Conservation (phyloP, 2,113 vertebrate species). For the Corvus moneduloides region DNA sequence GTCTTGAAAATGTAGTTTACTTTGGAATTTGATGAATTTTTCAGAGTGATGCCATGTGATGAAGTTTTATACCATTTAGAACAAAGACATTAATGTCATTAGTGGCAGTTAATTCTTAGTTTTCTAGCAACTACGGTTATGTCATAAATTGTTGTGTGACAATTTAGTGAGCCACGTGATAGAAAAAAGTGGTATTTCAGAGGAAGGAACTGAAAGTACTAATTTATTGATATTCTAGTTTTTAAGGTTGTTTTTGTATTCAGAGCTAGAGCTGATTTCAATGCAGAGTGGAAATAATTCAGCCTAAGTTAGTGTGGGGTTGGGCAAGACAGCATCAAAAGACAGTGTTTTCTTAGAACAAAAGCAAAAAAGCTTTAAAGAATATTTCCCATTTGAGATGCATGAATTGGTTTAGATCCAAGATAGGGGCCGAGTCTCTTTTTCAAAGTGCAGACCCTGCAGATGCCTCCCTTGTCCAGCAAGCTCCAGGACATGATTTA, state of each 20-base stretch:
- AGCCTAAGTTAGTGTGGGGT: background rate
- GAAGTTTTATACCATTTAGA: background rate
- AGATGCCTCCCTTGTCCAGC: background rate
- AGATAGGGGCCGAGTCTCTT: accelerated
- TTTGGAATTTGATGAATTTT: slow-evolving; percentile 16
- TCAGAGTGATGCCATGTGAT: background rate
- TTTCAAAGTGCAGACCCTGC: background rate
- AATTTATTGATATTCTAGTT: slow-evolving; percentile 4
- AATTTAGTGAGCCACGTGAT: background rate
- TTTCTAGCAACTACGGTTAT: background rate
- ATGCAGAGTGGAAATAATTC: background rate
- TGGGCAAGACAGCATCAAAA: background rate
- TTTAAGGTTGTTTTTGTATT: background rate
- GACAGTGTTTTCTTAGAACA: background rate
- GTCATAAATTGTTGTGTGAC: background rate
- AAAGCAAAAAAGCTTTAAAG: background rate
- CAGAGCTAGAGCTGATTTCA: background rate
- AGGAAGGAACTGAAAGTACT: background rate
- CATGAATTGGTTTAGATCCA: background rate
- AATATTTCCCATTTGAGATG: background rate
- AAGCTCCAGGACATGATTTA: background rate
- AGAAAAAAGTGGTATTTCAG: slow-evolving; percentile 1
- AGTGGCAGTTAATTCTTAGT: slow-evolving; percentile 22
- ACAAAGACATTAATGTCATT: slow-evolving; percentile 21
- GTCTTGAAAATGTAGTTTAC: background rate